Evolutionary conservation across 2,797 vertebrate genomes (phyloP).

Genomic region (Rachycentron canadum): DNA sequence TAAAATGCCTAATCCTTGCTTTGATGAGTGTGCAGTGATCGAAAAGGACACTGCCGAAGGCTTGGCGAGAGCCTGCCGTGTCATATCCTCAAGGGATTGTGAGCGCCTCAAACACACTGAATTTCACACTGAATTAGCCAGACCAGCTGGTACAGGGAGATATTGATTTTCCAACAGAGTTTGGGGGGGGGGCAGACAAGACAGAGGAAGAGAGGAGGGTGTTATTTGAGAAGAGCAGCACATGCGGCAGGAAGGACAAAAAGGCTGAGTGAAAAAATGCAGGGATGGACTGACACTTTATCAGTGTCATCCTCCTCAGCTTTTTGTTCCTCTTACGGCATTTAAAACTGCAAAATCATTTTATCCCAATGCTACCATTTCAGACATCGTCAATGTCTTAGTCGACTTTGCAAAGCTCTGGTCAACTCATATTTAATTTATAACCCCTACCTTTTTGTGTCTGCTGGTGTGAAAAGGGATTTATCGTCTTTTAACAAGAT

Average conservation of each 20-base stretch:
- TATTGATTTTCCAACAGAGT: conserved; percentile 81
- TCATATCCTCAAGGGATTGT: conserved; percentile 72
- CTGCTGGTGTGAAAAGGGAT: conserved; percentile 55
- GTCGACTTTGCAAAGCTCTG: conserved; percentile 31
- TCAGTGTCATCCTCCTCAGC: conserved; percentile 39
- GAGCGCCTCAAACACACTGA: conserved; percentile 74
- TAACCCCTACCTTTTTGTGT: conserved; percentile 52
- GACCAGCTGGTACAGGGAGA: conserved; percentile 81
- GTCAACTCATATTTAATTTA: conserved; percentile 55
- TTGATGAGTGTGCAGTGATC: conserved; percentile 69
- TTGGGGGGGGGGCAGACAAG: conserved; percentile 60
- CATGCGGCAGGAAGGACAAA: conserved; percentile 61
- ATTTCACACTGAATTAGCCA: conserved; percentile 84
- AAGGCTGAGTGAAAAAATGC: conserved; percentile 56
- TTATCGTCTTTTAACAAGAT: conserved; percentile 66
- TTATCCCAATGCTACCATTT: conserved; percentile 32
- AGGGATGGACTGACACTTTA: conserved; percentile 52
- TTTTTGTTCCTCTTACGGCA: conserved; percentile 41
- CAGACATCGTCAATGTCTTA: conserved; percentile 24
- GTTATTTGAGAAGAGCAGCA: conserved; percentile 59
- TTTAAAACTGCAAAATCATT: conserved; percentile 44
- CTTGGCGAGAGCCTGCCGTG: conserved; percentile 63
- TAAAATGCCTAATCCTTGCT: conserved; percentile 66
- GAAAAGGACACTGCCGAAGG: conserved; percentile 67
- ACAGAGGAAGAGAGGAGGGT: conserved; percentile 49